Percentiles rank a stretch among this genome's conserved stretches.
phyloP scores from a whole-genome alignment of 1,140 invertebrate species.

The Philaenus spumarius region DNA sequence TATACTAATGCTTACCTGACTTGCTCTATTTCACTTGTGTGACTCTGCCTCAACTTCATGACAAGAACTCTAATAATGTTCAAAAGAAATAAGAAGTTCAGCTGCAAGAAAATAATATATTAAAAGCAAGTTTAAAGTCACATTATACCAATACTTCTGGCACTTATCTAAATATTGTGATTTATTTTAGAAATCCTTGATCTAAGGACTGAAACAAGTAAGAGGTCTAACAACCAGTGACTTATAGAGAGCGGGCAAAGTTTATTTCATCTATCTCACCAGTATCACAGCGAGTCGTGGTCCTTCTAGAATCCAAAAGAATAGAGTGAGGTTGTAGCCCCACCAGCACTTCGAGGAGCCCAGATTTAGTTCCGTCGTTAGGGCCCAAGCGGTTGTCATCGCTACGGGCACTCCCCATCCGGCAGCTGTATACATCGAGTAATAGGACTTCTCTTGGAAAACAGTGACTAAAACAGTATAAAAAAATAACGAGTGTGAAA shows the following conservation, averaged over 20 bases:
- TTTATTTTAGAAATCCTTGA: not conserved
- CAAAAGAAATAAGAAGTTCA: conserved; percentile 76
- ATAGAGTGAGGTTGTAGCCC: conserved; percentile 69
- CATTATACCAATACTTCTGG: too few species aligned
- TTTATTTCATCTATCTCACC: conserved; percentile 51
- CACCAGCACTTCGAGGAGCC: conserved; percentile 64
- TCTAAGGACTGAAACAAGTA: not conserved
- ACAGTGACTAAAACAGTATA: conserved; percentile 58
- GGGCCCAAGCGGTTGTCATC: conserved; percentile 64
- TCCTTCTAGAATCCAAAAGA: conserved; percentile 84
- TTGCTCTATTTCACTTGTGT: conserved; percentile 71
- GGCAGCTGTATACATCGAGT: conserved; percentile 60
- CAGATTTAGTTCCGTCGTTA: conserved; percentile 47
- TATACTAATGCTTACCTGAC: conserved; percentile 70
- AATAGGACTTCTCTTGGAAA: conserved; percentile 67
- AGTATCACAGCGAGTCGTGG: conserved; percentile 68
- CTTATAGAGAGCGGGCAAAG: not conserved
- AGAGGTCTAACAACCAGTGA: not conserved
- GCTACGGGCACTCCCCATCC: conserved; percentile 77
- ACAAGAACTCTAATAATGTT: conserved; percentile 82
- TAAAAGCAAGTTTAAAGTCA: not conserved
- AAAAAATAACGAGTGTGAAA: too few species aligned
- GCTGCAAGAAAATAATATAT: conserved; percentile 46
- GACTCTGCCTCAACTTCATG: conserved; percentile 68
- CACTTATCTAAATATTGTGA: not conserved